Base-by-base conservation (phyloP, 2,113 vertebrate genomes). In the Aptenodytes forsteri region DNA sequence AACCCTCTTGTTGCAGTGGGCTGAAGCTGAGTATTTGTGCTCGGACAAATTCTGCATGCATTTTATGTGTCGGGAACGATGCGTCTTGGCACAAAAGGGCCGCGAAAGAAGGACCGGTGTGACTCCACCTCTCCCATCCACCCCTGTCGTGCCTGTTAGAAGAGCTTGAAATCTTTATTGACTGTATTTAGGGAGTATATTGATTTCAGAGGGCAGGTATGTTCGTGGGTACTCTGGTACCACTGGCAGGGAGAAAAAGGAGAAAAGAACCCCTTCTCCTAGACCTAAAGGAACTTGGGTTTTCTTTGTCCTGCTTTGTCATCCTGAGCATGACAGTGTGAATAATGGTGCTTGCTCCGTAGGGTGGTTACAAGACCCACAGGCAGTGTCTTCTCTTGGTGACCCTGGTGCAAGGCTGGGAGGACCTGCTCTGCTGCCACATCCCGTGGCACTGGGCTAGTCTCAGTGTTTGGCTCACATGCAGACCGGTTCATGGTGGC, bases 401-500 rank as follows among this genome's bases (percentile, higher is more conserved):
- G 26, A 20, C 8, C 25, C 8, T 4, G 6, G 34, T 4, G 2
- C 5, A 2, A 29, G 69, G 54, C 67, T 18, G 20, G 58, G 55
- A 40, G 66, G 13, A 34, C 6, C 10, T 2, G 0, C 42, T 30
- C 16, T 32, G 66, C 66, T 67, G 67, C 61, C 18, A 4, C 2
- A 0, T 11, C 36, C 50, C 0, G 0, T 32, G 67, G 7, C 3
- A 2, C 30, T 1, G 2, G 32, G 26, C 54, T 22, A n/a, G n/a
- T 36, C 38, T 32, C 4, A 1, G 36, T 1, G 0, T 19, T 42
- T 4, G 21, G 27, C 38, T 64, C 22, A 1, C 0, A 0, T 8
- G 3, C 1, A 7, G 12, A 22, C 11, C 5, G 10, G 18, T 4
- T 21, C 2, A 1, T 18, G 11, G 16, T 29, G 17, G 47, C 22